Base-by-base conservation (phyloP, 2,888 invertebrate genomes). In the Tetropium fuscum region DNA sequence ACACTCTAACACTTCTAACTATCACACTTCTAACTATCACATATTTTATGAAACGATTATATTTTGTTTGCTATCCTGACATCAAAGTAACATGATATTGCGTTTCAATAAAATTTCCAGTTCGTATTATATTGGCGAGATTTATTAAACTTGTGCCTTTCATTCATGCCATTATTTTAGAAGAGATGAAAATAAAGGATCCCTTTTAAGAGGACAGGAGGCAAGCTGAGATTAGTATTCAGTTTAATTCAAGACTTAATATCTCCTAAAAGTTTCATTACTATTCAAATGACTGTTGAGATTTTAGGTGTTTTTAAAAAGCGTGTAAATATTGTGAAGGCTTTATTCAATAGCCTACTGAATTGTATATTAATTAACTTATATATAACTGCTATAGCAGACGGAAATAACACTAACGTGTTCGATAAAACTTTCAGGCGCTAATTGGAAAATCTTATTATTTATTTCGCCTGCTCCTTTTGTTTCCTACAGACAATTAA, bases 361-460 rank as follows among this genome's bases (percentile, higher is more conserved):
- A 44, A 54, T 44, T 54, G 54, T 54, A 44, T 54, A 54, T 54
- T 54, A 54, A 54, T 54, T 54, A 54, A 54, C 45, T 54, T 34
- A 20, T 34, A 54, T n/a, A n/a, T n/a, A 54, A 22, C 43, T 22
- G 40, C 44, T 18, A 41, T 22, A 44, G 22, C 41, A 11, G 45
- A 7, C 36, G 25, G 43, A 45, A 34, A 43, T 41, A 34, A 32
- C 45, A 43, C 44, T 32, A 44, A 54, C 43, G 44, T 32, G 36
- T 44, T 54, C 54, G 41, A 54, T 54, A 54, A 54, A 54, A 54
- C 32, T 54, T 54, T 54, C 36, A 36, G 54, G 34, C 54, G 36
- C 30, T 54, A 54, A 54, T 54, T 54, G 54, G 54, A 54, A 54
- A 54, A 54, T 54, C 54, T 44, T 54, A 54, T 54, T 54, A 54